A percentile compares a stretch with the other conserved stretches of the same genome.
Evolutionary conservation across 2,888 invertebrate species (phyloP).

Genomic region (Penaeus monodon): DNA sequence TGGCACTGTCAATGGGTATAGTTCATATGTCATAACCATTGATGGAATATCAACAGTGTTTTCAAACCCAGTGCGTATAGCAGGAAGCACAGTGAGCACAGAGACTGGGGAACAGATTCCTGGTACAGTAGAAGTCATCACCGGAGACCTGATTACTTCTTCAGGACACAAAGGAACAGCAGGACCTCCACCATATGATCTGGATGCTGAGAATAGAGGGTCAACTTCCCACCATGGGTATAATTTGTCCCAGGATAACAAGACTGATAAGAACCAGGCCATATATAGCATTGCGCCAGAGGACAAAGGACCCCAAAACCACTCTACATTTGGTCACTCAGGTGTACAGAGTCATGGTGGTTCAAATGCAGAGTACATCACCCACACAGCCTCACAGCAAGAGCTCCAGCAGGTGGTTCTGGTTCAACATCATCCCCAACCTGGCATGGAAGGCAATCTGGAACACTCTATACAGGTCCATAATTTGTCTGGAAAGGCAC

Average conservation of each 20-base stretch:
- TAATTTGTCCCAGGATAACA: conserved; percentile 17
- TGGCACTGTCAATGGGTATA: conserved; percentile 29
- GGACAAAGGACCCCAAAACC: not conserved
- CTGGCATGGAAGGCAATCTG: conserved; percentile 13
- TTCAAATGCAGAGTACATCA: conserved; percentile 15
- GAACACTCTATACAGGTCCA: conserved; percentile 37
- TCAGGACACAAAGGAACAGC: conserved; percentile 30
- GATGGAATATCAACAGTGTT: conserved; percentile 56
- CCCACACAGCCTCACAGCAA: conserved; percentile 26
- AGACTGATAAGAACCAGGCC: not conserved
- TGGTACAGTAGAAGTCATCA: conserved; percentile 35
- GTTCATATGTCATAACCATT: conserved; percentile 55
- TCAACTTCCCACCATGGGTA: conserved; percentile 20
- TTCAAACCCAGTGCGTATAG: conserved; percentile 47
- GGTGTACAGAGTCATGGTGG: not conserved
- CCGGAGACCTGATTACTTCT: conserved; percentile 14
- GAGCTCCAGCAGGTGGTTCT: conserved; percentile 26
- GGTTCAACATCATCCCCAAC: conserved; percentile 30
- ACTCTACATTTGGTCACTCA: conserved; percentile 4
- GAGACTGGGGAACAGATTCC: conserved; percentile 11
- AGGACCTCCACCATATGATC: conserved; percentile 12
- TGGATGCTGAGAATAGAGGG: conserved; percentile 29
- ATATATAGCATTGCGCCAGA: too few species aligned
- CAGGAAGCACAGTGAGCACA: conserved; percentile 6
- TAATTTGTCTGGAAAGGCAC: conserved; percentile 20